These are phyloP conservation scores for Pantelozetes paolii DNA, from an alignment of 2,888 invertebrate genomes.

Conservation along the genomic window DNA sequence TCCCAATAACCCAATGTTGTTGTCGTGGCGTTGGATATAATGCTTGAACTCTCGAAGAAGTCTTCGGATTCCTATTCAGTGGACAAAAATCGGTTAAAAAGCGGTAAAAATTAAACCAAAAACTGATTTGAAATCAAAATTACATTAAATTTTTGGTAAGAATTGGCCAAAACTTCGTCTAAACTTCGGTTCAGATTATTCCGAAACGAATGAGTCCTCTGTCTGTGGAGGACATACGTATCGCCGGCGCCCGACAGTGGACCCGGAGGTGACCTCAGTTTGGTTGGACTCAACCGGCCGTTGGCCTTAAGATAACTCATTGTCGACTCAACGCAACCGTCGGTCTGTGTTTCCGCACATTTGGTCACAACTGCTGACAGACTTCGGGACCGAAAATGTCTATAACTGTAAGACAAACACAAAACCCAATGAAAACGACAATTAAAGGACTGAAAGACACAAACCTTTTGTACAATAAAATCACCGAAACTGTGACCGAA, in stretches of 20 bases:
- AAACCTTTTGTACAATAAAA: conserved; percentile 19
- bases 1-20: conserved; percentile 42
- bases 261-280: neutral
- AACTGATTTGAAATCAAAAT: neutral
- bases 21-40: conserved; percentile 39
- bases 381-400: neutral
- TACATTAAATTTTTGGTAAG: neutral
- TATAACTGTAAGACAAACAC: neutral
- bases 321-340: neutral
- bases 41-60: conserved; percentile 31
- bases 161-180: neutral
- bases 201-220: conserved; percentile 9
- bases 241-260: neutral
- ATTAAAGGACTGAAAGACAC: neutral
- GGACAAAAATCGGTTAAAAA: neutral
- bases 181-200: conserved; percentile 5
- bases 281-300: neutral
- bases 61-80: conserved; percentile 37
- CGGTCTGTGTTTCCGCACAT: conserved; percentile 25
- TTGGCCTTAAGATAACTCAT: neutral
- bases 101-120: neutral
- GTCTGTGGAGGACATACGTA: neutral
- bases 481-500: conserved; percentile 3
- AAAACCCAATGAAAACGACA: neutral
- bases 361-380: neutral